These are phyloP conservation scores for Drosophila birchii DNA, from an alignment of 2,888 invertebrate genomes.

Conservation along the genomic window DNA sequence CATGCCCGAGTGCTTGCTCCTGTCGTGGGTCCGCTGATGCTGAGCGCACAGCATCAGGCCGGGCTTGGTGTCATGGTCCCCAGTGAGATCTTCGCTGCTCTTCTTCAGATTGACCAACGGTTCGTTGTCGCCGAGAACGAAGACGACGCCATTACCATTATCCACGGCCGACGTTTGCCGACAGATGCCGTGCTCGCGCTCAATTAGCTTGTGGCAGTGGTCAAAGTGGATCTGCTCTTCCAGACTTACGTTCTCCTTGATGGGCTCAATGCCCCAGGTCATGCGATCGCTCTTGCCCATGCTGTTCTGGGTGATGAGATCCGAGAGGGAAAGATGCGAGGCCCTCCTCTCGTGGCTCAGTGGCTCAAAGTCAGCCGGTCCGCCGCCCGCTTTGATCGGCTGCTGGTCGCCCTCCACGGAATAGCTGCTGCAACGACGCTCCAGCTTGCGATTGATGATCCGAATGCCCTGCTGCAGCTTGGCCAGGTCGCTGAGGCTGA, in stretches of 20 bases:
- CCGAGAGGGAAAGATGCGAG: slow-evolving; percentile 82
- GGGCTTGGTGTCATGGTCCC: slow-evolving; percentile 46
- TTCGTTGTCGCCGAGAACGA: slow-evolving; percentile 90
- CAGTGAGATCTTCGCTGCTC: slow-evolving; percentile 83
- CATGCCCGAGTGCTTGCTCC: slow-evolving; percentile 87
- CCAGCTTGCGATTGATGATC: slow-evolving; percentile 71
- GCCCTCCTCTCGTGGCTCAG: slow-evolving; percentile 61
- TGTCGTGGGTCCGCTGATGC: slow-evolving; percentile 79
- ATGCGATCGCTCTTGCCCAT: slow-evolving; percentile 83
- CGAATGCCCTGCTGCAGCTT: slow-evolving; percentile 73
- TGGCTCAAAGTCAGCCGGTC: slow-evolving; percentile 43
- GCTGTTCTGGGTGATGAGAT: slow-evolving; percentile 84
- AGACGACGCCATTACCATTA: slow-evolving; percentile 86
- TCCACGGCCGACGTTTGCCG: slow-evolving; percentile 54
- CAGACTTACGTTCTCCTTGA: slow-evolving; percentile 82
- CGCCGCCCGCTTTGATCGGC: background rate
- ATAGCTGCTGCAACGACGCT: slow-evolving; percentile 72
- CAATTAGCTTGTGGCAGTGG: slow-evolving; percentile 75
- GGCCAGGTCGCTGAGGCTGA: slow-evolving; percentile 78
- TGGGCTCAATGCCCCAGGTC: slow-evolving; percentile 84
- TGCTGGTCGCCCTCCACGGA: slow-evolving; percentile 58
- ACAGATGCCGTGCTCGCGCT: slow-evolving; percentile 74
- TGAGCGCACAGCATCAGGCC: slow-evolving; percentile 69
- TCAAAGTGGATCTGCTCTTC: slow-evolving; percentile 83
- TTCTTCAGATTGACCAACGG: slow-evolving; percentile 88